phyloP scores from a whole-genome alignment of 2,113 vertebrate genomes.

The Varanus salvator region DNA sequence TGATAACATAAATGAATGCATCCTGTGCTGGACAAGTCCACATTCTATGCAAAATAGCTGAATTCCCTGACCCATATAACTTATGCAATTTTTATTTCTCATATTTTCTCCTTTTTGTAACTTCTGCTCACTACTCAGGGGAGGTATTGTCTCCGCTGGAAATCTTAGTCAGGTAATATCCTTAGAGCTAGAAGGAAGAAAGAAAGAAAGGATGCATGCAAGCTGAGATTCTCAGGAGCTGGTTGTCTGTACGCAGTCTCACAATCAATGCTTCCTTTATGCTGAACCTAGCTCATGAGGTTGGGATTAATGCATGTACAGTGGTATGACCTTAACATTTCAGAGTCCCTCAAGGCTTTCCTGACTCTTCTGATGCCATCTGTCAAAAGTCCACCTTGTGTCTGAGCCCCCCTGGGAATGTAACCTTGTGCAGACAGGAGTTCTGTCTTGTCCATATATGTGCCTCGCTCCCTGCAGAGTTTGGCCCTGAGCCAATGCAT shows the following conservation, averaged over 20 bases:
- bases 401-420: not conserved
- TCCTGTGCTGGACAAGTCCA: not conserved
- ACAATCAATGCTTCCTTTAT: not conserved
- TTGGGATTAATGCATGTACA: not conserved
- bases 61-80: no score
- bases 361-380: not conserved
- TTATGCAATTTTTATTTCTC: no score
- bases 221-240: not conserved
- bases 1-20: not conserved
- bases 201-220: not conserved
- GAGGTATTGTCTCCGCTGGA: no score
- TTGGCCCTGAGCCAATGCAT: not conserved
- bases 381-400: not conserved
- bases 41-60: not conserved
- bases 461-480: not conserved
- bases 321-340: not conserved
- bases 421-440: not conserved
- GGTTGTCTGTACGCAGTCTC: not conserved
- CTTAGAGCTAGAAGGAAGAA: not conserved
- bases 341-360: not conserved
- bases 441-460: not conserved
- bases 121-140: not conserved
- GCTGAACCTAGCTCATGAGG: not conserved
- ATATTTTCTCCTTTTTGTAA: not conserved
- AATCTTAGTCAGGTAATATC: not conserved